Percentiles rank a stretch among this genome's conserved stretches.
Evolutionary conservation across 2,797 vertebrate species (phyloP).

Genomic region (Lithobates sylvaticus): DNA sequence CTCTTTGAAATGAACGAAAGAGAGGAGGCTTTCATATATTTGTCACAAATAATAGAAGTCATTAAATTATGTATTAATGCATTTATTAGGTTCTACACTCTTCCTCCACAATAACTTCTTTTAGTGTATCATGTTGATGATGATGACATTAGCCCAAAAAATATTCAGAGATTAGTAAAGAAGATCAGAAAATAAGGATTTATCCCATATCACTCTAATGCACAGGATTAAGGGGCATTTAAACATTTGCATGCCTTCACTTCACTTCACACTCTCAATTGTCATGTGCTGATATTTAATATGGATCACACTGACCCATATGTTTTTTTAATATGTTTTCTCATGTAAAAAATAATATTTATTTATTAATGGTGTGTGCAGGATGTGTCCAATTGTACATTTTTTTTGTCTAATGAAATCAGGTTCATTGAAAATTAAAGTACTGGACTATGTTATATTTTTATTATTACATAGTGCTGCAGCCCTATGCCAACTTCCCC

Average conservation of each 20-base stretch:
- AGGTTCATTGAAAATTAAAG: no score
- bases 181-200: neutral
- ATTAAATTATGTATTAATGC: conserved; percentile 49
- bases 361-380: no score
- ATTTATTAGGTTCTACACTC: neutral
- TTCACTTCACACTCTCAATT: neutral
- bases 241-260: neutral
- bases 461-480: no score
- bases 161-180: neutral
- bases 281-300: no score
- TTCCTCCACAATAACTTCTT: neutral
- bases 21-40: conserved; percentile 31
- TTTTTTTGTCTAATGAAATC: no score
- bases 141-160: neutral
- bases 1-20: conserved; percentile 67
- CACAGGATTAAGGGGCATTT: neutral
- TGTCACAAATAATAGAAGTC: conserved; percentile 28
- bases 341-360: no score
- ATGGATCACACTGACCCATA: no score
- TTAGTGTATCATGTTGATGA: neutral
- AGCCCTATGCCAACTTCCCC: no score
- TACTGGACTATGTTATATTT: no score
- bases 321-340: no score
- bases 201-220: neutral
- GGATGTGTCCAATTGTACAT: no score